phyloP scores from a whole-genome alignment of 2,888 invertebrate genomes.

The Drosophila austrosaltans region DNA sequence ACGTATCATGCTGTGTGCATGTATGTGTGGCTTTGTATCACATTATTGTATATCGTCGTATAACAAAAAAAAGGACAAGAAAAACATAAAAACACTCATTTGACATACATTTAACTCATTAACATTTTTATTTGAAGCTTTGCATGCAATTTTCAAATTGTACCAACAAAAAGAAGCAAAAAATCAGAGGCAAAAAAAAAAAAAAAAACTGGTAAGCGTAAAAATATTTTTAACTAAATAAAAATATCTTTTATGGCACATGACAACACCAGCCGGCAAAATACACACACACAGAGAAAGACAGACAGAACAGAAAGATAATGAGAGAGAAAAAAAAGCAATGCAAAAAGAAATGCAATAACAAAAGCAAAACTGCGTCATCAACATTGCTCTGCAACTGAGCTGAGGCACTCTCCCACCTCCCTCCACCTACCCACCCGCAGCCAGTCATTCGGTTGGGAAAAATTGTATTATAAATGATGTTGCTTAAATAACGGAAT shows the following conservation, averaged over 20 bases:
- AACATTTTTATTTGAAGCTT: constrained; percentile 16
- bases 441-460: constrained; percentile 21
- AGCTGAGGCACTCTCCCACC: neutral
- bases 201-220: constrained; percentile 28
- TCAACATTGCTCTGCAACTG: constrained; percentile 16
- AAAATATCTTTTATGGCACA: constrained; percentile 56
- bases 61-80: neutral
- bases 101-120: constrained; percentile 18
- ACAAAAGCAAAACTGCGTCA: constrained; percentile 27
- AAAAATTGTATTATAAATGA: constrained; percentile 68
- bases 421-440: neutral
- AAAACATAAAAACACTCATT: neutral
- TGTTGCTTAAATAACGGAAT: constrained; percentile 52
- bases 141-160: constrained; percentile 5
- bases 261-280: constrained; percentile 42
- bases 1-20: constrained; percentile 42
- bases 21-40: constrained; percentile 14
- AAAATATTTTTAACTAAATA: constrained; percentile 30
- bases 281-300: constrained; percentile 25
- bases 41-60: neutral
- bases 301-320: constrained; percentile 25
- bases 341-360: constrained; percentile 13
- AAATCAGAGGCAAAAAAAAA: no score
- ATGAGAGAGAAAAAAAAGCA: constrained; percentile 9
- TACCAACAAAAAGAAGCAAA: neutral